Evolutionary conservation across 1,140 invertebrate species (phyloP), one percentile per base, ranked within the genome.

Genomic region (Bombus polaris): DNA sequence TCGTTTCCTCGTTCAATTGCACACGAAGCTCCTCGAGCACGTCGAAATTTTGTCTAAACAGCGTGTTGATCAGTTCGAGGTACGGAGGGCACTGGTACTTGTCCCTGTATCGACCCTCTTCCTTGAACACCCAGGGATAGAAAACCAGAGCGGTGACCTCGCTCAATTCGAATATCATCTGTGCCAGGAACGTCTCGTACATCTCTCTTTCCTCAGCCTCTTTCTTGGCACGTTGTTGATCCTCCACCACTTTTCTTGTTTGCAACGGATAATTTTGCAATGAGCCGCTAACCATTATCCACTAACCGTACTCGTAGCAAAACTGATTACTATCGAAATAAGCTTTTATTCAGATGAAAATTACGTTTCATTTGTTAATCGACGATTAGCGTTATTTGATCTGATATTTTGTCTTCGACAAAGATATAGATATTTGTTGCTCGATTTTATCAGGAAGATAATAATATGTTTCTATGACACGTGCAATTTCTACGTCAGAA

Each of bases 111-210:
- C 89, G 79, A 0, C 90, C 90, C 18, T 91, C 82, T 32, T 93
- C 89, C 3, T 87, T 71, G 81, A 94, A 94, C 0, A 93, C 82
- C 93, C 93, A 93, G 3, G 94, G 94, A 47, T 91, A 93, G n/a
- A 94, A 73, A 15, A 94, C 44, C 39, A 94, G 59, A 0, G 88
- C 87, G 1, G 93, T 94, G 37, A 93, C 85, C 80, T 94, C 94
- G 76, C 91, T 91, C 37, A 94, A 81, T 66, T 94, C 93, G 68
- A 87, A 75, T 88, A 91, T 91, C 92, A 94, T 94, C 65, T 94
- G 91, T 9, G 81, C 82, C 66, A 94, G 57, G 77, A 90, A 94
- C 15, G 75, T 87, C 83, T 94, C 91, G 81, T 94, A 91, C 78
- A 90, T 93, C n/a, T 82, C 81, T 66, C 42, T 66, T 28, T 65